phyloP scores from a whole-genome alignment of 35 echinoderm and acorn worm genomes.

The Apostichopus japonicus region DNA sequence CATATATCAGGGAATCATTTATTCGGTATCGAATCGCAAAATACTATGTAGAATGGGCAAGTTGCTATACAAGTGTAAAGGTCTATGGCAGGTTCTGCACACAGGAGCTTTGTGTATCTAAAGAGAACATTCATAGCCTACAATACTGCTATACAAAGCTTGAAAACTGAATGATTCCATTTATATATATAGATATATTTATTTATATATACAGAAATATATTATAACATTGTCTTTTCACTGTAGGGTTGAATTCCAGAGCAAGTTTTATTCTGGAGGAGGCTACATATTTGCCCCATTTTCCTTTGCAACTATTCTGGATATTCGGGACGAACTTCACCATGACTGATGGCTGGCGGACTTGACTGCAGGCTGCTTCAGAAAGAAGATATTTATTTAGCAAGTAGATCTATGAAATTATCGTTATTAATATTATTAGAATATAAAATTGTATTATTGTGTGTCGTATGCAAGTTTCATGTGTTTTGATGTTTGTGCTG shows the following conservation, averaged over 20 bases:
- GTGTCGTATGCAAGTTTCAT: not conserved
- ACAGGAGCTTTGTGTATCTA: no score
- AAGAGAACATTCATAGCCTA: no score
- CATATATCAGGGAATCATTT: no score
- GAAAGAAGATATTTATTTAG: not conserved
- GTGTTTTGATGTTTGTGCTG: no score
- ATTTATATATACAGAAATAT: no score
- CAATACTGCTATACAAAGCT: no score
- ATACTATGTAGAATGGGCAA: no score
- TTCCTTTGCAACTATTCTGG: slow-evolving; percentile 72
- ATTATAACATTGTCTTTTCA: not conserved
- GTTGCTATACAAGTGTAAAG: no score
- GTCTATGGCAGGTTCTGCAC: no score
- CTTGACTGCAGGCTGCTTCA: not conserved
- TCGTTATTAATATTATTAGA: not conserved
- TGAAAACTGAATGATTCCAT: no score
- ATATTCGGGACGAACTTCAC: slow-evolving; percentile 58
- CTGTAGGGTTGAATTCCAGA: slow-evolving; percentile 96
- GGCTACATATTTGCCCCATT: slow-evolving; percentile 88
- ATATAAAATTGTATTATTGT: not conserved
- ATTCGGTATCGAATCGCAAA: no score
- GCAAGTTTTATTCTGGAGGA: slow-evolving; percentile 92
- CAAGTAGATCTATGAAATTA: not conserved
- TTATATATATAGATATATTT: no score
- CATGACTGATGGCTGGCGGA: not conserved